Evolutionary conservation across 2,888 invertebrate species (phyloP), one percentile per base, ranked within the genome.

Genomic region (Heliconius erato): DNA sequence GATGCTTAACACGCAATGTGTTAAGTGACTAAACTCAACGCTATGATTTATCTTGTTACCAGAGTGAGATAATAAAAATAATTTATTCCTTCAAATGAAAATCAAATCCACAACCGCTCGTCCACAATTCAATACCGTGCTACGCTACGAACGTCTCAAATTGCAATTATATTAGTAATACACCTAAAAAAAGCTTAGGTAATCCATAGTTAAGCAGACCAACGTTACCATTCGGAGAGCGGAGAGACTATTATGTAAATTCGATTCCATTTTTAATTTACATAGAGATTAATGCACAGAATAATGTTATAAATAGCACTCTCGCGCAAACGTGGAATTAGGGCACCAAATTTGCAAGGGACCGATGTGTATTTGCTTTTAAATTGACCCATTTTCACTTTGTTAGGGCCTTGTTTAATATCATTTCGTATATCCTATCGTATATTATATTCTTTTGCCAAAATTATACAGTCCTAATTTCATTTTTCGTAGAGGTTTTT

Each of bases 331-430:
- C 23, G 67, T 78, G 23, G 44, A 44, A 63, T 76, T 59, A 77
- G 78, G 78, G 78, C 49, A 28, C 67, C 65, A 16, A 78, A 78
- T 78, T 78, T 78, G 68, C 44, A 68, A 78, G 78, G 67, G 78
- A 49, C 78, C 63, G 9, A 63, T 63, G 63, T 76, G 63, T 63
- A 63, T 63, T 76, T 76, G 63, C 76, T 76, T 78, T 68, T 49
- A 49, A 67, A 67, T 49, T 49, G 68, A 78, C 78, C 49, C 49
- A 67, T 78, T 65, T 44, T 44, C 26, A 67, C 78, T 35, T 67
- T 78, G 67, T 28, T 78, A 19, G 28, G 44, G 49, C 23, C 23
- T 12, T 68, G 78, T 28, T 68, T 68, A 49, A 49, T 32, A 67
- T 28, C 67, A 7, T 35, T 76, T 76, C 35, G 74, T 76, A 63